Percentiles rank a stretch among this genome's conserved stretches.
Evolutionary conservation across 1,140 invertebrate species (phyloP).

Genomic region (Hermetia illucens): DNA sequence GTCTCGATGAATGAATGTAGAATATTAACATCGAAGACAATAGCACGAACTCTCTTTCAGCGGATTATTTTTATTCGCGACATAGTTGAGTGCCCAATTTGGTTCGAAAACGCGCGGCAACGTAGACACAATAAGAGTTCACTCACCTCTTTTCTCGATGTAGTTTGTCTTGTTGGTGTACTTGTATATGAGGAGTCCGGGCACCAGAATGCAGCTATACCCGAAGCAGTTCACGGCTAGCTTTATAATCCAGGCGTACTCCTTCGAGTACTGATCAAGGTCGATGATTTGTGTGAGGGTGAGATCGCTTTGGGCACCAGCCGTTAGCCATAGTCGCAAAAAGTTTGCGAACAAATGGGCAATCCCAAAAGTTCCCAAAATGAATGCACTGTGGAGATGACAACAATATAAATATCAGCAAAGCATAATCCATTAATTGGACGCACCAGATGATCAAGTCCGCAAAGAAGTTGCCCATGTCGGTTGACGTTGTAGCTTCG

Average conservation of each 20-base stretch:
- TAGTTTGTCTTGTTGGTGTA: slow-evolving; percentile 70
- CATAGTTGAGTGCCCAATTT: too few species aligned
- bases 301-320: slow-evolving; percentile 15
- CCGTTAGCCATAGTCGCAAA: slow-evolving; percentile 14
- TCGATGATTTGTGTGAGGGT: slow-evolving; percentile 26
- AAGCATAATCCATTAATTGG: too few species aligned
- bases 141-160: slow-evolving; percentile 61
- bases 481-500: too few species aligned
- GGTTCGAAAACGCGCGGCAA: neutral
- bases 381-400: slow-evolving; percentile 15
- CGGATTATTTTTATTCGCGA: too few species aligned
- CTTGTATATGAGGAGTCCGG: slow-evolving; percentile 70
- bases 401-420: too few species aligned
- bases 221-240: slow-evolving; percentile 68
- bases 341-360: slow-evolving; percentile 27
- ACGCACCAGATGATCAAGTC: slow-evolving; percentile 24
- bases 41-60: too few species aligned
- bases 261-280: slow-evolving; percentile 19
- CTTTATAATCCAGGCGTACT: slow-evolving; percentile 63
- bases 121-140: neutral
- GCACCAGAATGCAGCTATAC: slow-evolving; percentile 79
- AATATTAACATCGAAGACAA: too few species aligned
- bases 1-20: too few species aligned
- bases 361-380: slow-evolving; percentile 19
- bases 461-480: slow-evolving; percentile 17